A percentile compares a stretch with the other conserved stretches of the same genome.
These are phyloP conservation scores for Polypedilum pembai DNA, from an alignment of 1,140 invertebrate species.

Conservation along the genomic window DNA sequence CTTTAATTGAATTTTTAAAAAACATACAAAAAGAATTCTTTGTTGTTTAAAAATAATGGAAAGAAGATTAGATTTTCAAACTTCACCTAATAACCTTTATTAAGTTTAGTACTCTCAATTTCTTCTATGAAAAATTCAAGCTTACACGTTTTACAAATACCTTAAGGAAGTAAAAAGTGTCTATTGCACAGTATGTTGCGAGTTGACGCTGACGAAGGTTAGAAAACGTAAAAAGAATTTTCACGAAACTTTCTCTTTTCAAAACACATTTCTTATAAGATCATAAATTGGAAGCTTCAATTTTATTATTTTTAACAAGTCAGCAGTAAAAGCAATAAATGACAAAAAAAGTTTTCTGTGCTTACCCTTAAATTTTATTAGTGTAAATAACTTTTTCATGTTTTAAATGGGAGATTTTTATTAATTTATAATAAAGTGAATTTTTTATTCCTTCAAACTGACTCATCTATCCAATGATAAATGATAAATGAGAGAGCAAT, in stretches of 20 bases:
- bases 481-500: neutral
- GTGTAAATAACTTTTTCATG: neutral
- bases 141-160: too few relatives aligned
- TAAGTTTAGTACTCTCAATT: too few relatives aligned
- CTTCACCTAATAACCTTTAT: too few relatives aligned
- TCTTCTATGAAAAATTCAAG: too few relatives aligned
- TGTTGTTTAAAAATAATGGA: too few relatives aligned
- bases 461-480: too few relatives aligned
- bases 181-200: too few relatives aligned
- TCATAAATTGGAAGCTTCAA: neutral
- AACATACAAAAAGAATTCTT: too few relatives aligned
- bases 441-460: neutral
- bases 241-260: neutral
- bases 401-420: neutral
- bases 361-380: slow-evolving; percentile 1
- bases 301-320: neutral
- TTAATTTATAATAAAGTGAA: neutral
- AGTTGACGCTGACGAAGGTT: too few relatives aligned
- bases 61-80: too few relatives aligned
- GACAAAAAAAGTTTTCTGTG: neutral
- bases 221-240: neutral
- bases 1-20: too few relatives aligned
- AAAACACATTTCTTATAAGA: neutral
- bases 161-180: too few relatives aligned
- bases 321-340: neutral